These are phyloP conservation scores for Neosalanx taihuensis DNA, from an alignment of 2,797 vertebrate genomes.

Conservation along the genomic window DNA sequence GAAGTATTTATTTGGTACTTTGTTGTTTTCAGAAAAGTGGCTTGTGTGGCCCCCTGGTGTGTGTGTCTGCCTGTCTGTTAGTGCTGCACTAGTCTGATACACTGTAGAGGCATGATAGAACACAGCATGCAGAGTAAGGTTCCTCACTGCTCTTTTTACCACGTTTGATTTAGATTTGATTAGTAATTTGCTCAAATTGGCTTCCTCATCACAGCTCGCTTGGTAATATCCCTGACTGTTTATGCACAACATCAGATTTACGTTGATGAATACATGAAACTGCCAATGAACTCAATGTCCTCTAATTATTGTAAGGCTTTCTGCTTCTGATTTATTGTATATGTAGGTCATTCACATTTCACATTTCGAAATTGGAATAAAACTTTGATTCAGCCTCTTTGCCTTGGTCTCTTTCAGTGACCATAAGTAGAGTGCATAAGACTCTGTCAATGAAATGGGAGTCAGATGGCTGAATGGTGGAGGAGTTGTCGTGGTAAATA, in stretches of 20 bases:
- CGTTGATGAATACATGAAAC: neutral
- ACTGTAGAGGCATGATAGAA: slow-evolving; percentile 48
- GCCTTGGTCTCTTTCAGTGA: slow-evolving; percentile 19
- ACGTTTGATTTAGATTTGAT: slow-evolving; percentile 1
- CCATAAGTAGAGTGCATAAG: slow-evolving; percentile 20
- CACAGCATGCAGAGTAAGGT: slow-evolving; percentile 55
- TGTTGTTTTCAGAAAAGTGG: slow-evolving; percentile 44
- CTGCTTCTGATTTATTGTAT: no score
- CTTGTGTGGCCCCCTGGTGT: slow-evolving; percentile 25
- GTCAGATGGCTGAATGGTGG: no score
- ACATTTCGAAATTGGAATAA: slow-evolving; percentile 49
- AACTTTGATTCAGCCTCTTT: slow-evolving; percentile 45
- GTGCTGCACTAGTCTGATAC: slow-evolving; percentile 53
- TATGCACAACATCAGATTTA: neutral
- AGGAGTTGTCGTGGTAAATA: no score
- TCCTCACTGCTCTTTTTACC: slow-evolving; percentile 29
- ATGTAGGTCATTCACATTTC: slow-evolving; percentile 51
- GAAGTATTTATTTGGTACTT: slow-evolving; percentile 56
- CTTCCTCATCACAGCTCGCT: slow-evolving; percentile 27
- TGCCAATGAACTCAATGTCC: neutral
- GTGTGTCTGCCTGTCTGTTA: neutral
- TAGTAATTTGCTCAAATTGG: slow-evolving; percentile 23
- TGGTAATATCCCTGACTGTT: slow-evolving; percentile 6
- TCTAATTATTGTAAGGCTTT: neutral
- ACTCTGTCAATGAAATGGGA: slow-evolving; percentile 12